phyloP scores from a whole-genome alignment of 2,113 vertebrate species.

The Dicrurus megarhynchus region DNA sequence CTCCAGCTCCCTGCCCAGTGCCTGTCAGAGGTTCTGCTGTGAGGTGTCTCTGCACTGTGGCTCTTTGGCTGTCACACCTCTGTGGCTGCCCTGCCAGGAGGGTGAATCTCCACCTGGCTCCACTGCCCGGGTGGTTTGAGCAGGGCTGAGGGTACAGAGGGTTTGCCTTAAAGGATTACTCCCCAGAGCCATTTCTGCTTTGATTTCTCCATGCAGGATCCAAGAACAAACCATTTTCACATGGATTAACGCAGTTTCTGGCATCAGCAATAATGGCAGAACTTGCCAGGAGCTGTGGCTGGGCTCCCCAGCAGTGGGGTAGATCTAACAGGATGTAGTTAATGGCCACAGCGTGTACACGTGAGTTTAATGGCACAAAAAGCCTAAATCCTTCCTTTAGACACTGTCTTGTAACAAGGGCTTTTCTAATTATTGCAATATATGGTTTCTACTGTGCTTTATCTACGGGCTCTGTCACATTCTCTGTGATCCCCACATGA shows the following conservation, averaged over 20 bases:
- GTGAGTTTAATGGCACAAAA: neutral
- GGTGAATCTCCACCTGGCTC: neutral
- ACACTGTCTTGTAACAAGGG: neutral
- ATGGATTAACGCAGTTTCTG: neutral
- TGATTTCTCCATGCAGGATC: neutral
- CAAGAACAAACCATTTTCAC: neutral
- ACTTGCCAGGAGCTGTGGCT: neutral
- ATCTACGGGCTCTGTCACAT: neutral
- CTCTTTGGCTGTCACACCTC: neutral
- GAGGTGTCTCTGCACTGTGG: neutral
- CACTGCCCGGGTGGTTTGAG: neutral
- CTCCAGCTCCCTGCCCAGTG: neutral
- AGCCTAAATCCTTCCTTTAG: neutral
- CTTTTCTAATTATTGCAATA: neutral
- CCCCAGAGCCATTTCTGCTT: neutral
- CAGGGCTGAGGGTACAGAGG: neutral
- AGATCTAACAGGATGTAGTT: neutral
- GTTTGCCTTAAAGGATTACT: neutral
- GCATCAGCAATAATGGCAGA: neutral
- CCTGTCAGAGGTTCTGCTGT: neutral
- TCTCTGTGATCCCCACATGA: neutral
- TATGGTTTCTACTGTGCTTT: neutral
- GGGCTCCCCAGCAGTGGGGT: neutral
- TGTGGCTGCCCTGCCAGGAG: neutral
- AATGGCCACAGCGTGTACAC: neutral